These are phyloP conservation scores for Metaphire vulgaris DNA, from an alignment of 1,140 invertebrate genomes.

Conservation along the genomic window DNA sequence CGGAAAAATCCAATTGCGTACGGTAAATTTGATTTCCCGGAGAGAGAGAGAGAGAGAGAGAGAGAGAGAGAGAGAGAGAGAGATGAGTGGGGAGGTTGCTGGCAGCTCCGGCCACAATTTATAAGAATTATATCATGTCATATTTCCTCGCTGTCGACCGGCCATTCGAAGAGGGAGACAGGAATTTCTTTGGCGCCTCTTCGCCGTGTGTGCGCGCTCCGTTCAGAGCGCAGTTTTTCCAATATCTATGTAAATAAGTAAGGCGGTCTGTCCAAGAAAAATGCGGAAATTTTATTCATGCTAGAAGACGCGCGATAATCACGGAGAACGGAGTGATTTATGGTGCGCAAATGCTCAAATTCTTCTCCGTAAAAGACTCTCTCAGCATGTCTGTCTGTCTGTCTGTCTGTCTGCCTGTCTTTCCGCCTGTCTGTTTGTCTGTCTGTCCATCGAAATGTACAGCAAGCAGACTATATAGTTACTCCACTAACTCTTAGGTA, in stretches of 20 bases:
- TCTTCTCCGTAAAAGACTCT: too few relatives aligned
- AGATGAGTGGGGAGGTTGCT: neutral
- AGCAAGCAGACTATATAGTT: too few relatives aligned
- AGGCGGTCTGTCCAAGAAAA: neutral
- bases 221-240: neutral
- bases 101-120: neutral
- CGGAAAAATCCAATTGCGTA: neutral
- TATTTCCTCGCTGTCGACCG: neutral
- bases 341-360: too few relatives aligned
- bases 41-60: neutral
- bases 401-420: too few relatives aligned
- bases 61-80: neutral
- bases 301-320: neutral
- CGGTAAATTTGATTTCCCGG: neutral
- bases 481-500: too few relatives aligned
- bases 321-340: neutral
- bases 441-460: too few relatives aligned
- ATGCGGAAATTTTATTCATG: neutral
- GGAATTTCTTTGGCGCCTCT: too few relatives aligned
- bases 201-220: too few relatives aligned
- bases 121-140: neutral
- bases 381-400: too few relatives aligned
- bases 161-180: neutral
- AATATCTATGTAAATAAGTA: conserved; percentile 1
- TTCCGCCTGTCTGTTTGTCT: too few relatives aligned